phyloP scores from a whole-genome alignment of 2,113 vertebrate genomes.

The Aythya baeri region DNA sequence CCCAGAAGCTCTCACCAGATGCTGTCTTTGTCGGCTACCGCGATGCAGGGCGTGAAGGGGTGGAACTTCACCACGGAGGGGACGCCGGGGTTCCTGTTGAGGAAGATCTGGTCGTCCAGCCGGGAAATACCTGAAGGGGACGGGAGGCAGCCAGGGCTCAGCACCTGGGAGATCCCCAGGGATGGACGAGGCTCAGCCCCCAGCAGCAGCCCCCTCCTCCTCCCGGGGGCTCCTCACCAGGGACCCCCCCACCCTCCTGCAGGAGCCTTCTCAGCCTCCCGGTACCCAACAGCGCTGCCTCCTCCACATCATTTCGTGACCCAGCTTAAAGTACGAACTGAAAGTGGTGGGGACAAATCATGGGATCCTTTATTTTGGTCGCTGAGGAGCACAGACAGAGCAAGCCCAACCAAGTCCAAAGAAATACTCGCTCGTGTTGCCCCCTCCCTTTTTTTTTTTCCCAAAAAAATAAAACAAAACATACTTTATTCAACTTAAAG shows the following conservation, averaged over 20 bases:
- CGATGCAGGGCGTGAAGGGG: constrained; percentile 95
- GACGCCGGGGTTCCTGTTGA: constrained; percentile 95
- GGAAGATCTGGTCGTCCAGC: constrained; percentile 98
- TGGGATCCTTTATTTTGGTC: not conserved
- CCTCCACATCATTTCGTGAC: fast-evolving
- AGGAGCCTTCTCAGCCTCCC: not conserved
- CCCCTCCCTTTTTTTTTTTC: not conserved
- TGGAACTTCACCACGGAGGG: constrained; percentile 98
- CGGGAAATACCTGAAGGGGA: constrained; percentile 84
- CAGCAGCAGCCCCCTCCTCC: not conserved
- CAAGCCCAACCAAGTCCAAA: not conserved
- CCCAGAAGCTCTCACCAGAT: constrained; percentile 82
- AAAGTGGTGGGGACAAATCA: not conserved
- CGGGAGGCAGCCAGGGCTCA: not conserved
- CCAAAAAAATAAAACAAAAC: not conserved
- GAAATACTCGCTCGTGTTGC: not conserved
- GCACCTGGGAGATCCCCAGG: fast-evolving
- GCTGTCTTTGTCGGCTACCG: constrained; percentile 96
- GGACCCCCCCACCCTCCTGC: not conserved
- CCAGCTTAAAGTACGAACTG: not conserved
- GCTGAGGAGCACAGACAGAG: too few relatives aligned
- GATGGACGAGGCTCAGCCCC: fast-evolving
- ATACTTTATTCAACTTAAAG: not conserved
- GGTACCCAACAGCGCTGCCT: not conserved
- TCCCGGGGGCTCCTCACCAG: not conserved